A percentile compares a stretch with the other conserved stretches of the same genome.
These are phyloP conservation scores for Cerastis leucographa DNA, from an alignment of 2,888 invertebrate genomes.

Conservation along the genomic window DNA sequence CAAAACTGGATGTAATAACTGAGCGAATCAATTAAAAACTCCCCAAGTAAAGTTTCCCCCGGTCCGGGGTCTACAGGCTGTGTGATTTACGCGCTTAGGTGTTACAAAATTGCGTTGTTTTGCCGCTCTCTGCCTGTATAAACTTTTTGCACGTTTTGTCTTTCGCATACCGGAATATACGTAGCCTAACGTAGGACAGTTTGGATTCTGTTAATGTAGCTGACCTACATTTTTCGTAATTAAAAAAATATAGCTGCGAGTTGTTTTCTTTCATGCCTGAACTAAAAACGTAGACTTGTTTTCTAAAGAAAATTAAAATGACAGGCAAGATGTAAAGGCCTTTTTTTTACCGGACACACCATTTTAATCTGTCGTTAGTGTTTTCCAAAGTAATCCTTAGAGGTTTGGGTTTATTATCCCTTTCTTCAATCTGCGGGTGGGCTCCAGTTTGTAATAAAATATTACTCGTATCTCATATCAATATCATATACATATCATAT, in stretches of 20 bases:
- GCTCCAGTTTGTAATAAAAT: slow-evolving; percentile 51
- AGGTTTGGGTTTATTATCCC: slow-evolving; percentile 33
- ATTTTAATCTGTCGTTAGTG: slow-evolving; percentile 10
- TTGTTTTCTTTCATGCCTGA: slow-evolving; percentile 28
- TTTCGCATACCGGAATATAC: slow-evolving; percentile 35
- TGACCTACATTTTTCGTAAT: slow-evolving; percentile 55
- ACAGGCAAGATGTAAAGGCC: slow-evolving; percentile 25
- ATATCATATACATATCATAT: slow-evolving; percentile 24
- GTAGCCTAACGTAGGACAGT: slow-evolving; percentile 24
- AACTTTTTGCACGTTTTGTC: slow-evolving; percentile 65
- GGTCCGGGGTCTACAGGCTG: slow-evolving; percentile 65
- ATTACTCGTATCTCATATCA: slow-evolving; percentile 35
- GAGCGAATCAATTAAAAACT: slow-evolving; percentile 80
- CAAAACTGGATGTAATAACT: slow-evolving; percentile 71
- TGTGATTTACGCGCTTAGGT: slow-evolving; percentile 77
- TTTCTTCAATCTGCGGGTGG: slow-evolving; percentile 30
- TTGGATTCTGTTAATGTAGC: slow-evolving; percentile 56
- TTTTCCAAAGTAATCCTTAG: slow-evolving; percentile 25
- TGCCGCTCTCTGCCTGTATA: slow-evolving; percentile 60
- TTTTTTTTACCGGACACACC: not conserved
- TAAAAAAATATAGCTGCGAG: slow-evolving; percentile 44
- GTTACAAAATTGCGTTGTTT: slow-evolving; percentile 68
- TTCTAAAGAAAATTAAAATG: slow-evolving; percentile 42
- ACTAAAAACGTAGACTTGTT: slow-evolving; percentile 33
- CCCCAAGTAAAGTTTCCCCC: slow-evolving; percentile 73